Base-by-base conservation (phyloP, 2,113 vertebrate species). In the Ophiodon elongatus region DNA sequence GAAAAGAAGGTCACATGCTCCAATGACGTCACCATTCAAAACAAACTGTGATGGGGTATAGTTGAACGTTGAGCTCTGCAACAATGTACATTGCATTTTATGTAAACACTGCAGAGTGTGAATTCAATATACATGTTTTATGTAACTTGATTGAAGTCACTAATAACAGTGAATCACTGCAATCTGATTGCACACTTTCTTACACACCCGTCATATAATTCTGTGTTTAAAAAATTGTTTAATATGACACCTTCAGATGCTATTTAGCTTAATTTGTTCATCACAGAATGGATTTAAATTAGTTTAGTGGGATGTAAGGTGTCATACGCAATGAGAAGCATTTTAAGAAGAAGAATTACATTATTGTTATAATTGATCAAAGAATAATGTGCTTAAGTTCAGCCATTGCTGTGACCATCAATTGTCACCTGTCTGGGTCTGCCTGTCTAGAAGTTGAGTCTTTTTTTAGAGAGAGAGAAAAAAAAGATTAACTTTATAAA, bases 11-110 rank as follows among this genome's bases (percentile, higher is more conserved):
- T 86, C 90, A 94, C 88, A 35, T 93, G 90, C 0, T 73, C 3
- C 0, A 0, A 54, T 89, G 86, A 93, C 79, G 0, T 91, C 80
- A 86, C 17, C 27, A 4, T 82, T 86, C 82, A 89, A 89, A 92
- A 91, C 86, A 91, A 85, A 86, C 67, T 1, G 11, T 4, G 57
- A 74, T 70, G 54, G 73, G 57, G 23, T 35, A 65, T 19, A 1
- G 17, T 14, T 59, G 54, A 41, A 19, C 13, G 4, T 6, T 25
- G 1, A 43, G 15, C 56, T 27, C 33, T n/a, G 67, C 2, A 63
- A 29, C 27, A 14, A 6, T 41, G 4, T 3, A 21, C 56, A 23
- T 1, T 62, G 2, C 13, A 47, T 33, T 14, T 0, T 25, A 1
- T 54, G 33, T n/a, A 29, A 9, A 50, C 2, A 31, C 21, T 10